A percentile compares a stretch with the other conserved stretches of the same genome.
Evolutionary conservation across 2,113 vertebrate species (phyloP).

Genomic region (Propithecus coquereli): DNA sequence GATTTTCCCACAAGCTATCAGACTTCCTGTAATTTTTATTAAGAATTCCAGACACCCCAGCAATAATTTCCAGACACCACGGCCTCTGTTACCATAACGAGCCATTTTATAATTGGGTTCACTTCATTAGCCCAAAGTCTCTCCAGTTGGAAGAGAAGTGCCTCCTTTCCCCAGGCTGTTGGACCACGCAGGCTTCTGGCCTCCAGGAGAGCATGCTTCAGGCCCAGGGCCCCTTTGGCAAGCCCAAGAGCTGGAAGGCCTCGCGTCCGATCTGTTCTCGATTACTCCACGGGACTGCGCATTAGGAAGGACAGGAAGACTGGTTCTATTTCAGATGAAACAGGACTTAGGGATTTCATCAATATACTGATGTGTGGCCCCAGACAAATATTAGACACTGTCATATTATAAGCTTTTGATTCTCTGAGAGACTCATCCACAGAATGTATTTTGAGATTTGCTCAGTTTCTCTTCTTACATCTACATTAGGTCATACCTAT

Average conservation of each 20-base stretch:
- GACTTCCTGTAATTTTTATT: constrained; percentile 76
- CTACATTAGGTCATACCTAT: neutral
- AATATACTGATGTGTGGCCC: constrained; percentile 30
- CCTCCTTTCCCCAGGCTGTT: neutral
- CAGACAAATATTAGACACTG: constrained; percentile 3
- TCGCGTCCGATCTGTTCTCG: constrained; percentile 41
- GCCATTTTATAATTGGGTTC: constrained; percentile 70
- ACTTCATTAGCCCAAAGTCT: constrained; percentile 61
- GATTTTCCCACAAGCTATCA: constrained; percentile 67
- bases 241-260: neutral
- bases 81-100: constrained; percentile 65
- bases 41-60: constrained; percentile 76
- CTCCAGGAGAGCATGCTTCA: neutral
- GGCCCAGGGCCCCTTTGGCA: constrained; percentile 12
- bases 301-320: constrained; percentile 15
- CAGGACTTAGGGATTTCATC: constrained; percentile 45
- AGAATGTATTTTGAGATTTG: neutral
- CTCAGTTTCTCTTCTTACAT: neutral
- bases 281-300: neutral
- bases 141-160: constrained; percentile 49
- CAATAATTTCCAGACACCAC: constrained; percentile 74
- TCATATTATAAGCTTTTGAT: neutral
- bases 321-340: constrained; percentile 32
- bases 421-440: neutral
- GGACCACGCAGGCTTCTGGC: neutral